Conservation (phyloP, 2,888 invertebrate genomes). For the Asteroscopus sphinx region DNA sequence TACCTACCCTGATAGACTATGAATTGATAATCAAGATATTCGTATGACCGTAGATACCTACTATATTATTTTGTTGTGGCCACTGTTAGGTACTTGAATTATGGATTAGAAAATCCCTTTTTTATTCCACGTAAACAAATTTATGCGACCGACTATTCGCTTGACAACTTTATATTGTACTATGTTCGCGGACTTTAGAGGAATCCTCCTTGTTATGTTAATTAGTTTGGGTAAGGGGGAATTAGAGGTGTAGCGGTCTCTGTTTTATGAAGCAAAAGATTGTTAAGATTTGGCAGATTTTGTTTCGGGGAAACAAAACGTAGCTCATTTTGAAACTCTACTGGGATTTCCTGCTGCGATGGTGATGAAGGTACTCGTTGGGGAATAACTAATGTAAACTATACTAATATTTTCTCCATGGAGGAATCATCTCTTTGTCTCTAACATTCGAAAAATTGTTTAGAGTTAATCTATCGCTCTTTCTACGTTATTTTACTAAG, state of each 20-base stretch:
- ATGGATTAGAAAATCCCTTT: too few relatives aligned
- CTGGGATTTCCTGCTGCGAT: constrained; percentile 2
- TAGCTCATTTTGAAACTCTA: constrained; percentile 16
- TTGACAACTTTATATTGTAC: constrained; percentile 52
- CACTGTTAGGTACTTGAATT: too few relatives aligned
- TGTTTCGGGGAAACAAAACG: constrained; percentile 1
- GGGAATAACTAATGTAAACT: neutral
- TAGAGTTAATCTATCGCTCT: too few relatives aligned
- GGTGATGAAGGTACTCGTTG: neutral
- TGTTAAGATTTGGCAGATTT: constrained; percentile 12
- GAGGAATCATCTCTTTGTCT: neutral
- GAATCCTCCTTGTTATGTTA: constrained; percentile 55
- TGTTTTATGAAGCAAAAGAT: constrained; percentile 31
- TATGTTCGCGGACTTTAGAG: constrained; percentile 34
- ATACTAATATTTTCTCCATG: neutral
- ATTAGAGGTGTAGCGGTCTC: constrained; percentile 34
- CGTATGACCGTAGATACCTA: too few relatives aligned
- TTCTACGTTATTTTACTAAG: too few relatives aligned
- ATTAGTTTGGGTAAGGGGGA: constrained; percentile 49
- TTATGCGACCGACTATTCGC: too few relatives aligned
- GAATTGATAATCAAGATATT: too few relatives aligned
- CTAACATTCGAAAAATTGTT: too few relatives aligned
- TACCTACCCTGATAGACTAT: too few relatives aligned
- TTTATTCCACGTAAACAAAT: too few relatives aligned
- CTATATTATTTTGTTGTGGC: too few relatives aligned